Evolutionary conservation across 2,888 invertebrate species (phyloP), one percentile per base, ranked within the genome.

Genomic region (Caenorhabditis zanzibari): DNA sequence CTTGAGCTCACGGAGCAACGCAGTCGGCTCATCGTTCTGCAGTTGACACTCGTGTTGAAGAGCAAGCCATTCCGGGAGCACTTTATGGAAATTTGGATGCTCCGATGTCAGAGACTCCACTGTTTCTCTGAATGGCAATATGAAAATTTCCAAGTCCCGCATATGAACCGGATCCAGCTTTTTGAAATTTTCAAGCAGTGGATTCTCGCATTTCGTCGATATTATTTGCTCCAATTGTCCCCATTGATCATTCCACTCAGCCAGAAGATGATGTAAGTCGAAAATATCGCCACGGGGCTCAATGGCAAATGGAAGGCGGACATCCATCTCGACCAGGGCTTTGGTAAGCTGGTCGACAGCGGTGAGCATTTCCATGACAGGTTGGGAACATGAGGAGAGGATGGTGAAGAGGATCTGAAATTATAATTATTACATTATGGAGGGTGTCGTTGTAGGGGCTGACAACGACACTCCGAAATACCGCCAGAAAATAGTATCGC

Each of bases 91-190:
- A 49, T 85, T 86, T 2, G 86, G 86, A 38, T 75, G 61, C 9
- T 86, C 84, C 4, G 76, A 58, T 16, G 61, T 44, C 3, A 86
- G 47, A 1, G 85, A 84, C 28, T 90, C 87, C n/a, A 88, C 82
- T 6, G 89, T 89, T 56, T 90, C 90, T 52, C 88, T 77, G 69
- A 90, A 90, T 28, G 90, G 89, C 32, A 89, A 87, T 63, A 90
- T 82, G 69, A 90, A 90, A 16, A 77, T 47, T 61, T 91, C 90
- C 26, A 90, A 54, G 52, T 90, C 89, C n/a, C 76, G 24, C 63
- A 86, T 61, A 35, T 79, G 61, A 4, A 14, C 19, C 5, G 83
- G 69, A 56, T 85, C 66, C 16, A 86, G 28, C 26, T 75, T 61
- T 19, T 76, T 80, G 63, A 86, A 85, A 0, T 24, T 56, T 10